phyloP scores from a whole-genome alignment of 2,113 vertebrate species.

The Sebastes fasciatus region DNA sequence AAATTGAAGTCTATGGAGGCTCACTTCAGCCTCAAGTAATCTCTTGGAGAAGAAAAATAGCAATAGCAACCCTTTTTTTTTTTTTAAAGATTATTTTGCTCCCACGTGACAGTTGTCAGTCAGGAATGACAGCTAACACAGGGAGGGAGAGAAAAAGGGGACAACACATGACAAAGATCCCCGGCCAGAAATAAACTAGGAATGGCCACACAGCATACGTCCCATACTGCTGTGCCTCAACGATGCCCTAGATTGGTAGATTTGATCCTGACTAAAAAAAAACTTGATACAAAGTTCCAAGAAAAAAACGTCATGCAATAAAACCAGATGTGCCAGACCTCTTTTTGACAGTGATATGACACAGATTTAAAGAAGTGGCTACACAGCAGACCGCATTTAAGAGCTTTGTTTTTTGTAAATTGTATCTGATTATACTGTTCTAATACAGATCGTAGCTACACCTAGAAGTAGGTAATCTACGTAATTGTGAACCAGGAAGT shows the following conservation, averaged over 20 bases:
- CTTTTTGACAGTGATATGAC: too few relatives aligned
- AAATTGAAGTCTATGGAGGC: slow-evolving; percentile 36
- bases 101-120: not conserved
- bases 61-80: not conserved
- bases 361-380: too few relatives aligned
- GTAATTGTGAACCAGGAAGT: too few relatives aligned
- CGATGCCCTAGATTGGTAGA: slow-evolving; percentile 20
- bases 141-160: not conserved
- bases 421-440: too few relatives aligned
- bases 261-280: not conserved
- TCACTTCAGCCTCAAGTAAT: slow-evolving; percentile 21
- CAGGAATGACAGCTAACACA: slow-evolving; percentile 24
- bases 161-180: slow-evolving; percentile 7
- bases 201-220: not conserved
- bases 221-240: not conserved
- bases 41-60: not conserved
- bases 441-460: too few relatives aligned
- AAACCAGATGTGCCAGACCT: too few relatives aligned
- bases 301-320: not conserved
- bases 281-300: not conserved
- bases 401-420: too few relatives aligned
- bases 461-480: too few relatives aligned
- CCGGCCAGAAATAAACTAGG: slow-evolving; percentile 15
- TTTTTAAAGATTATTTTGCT: slow-evolving; percentile 22
- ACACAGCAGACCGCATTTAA: too few relatives aligned